phyloP scores from a whole-genome alignment of 2,888 invertebrate genomes.

The Conchocele bisecta region DNA sequence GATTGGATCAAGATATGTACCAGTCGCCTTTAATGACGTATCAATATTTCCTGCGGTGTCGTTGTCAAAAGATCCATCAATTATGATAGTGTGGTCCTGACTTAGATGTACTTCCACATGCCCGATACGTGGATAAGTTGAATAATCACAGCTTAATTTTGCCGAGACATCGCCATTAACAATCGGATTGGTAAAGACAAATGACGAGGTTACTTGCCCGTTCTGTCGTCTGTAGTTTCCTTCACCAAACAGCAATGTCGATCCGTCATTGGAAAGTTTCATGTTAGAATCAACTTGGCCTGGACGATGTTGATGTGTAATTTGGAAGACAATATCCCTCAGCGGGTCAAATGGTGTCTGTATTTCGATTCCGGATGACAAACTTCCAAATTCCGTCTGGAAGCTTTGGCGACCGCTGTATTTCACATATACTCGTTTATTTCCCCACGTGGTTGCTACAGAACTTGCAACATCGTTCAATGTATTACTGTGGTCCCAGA shows the following conservation, averaged over 20 bases:
- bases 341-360: slow-evolving; percentile 54
- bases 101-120: slow-evolving; percentile 56
- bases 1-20: slow-evolving; percentile 29
- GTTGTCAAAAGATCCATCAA: slow-evolving; percentile 28
- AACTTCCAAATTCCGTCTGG: slow-evolving; percentile 27
- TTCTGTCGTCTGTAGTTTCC: slow-evolving; percentile 49
- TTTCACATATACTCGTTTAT: slow-evolving; percentile 40
- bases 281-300: slow-evolving; percentile 54
- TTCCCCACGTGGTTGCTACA: slow-evolving; percentile 49
- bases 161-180: slow-evolving; percentile 44
- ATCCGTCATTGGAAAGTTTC: slow-evolving; percentile 38
- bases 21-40: slow-evolving; percentile 19
- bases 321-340: slow-evolving; percentile 47
- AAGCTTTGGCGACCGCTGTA: slow-evolving; percentile 56
- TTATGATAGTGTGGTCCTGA: slow-evolving; percentile 18
- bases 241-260: slow-evolving; percentile 34
- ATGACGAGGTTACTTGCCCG: slow-evolving; percentile 38
- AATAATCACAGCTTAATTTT: slow-evolving; percentile 47
- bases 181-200: slow-evolving; percentile 50
- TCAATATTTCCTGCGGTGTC: slow-evolving; percentile 17
- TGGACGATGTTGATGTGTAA: slow-evolving; percentile 61
- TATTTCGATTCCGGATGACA: slow-evolving; percentile 51
- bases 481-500: slow-evolving; percentile 66
- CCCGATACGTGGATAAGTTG: slow-evolving; percentile 53
- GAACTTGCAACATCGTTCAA: slow-evolving; percentile 46